Evolutionary conservation across 2,113 vertebrate species (phyloP), one percentile per base, ranked within the genome.

Genomic region (Albula goreensis): DNA sequence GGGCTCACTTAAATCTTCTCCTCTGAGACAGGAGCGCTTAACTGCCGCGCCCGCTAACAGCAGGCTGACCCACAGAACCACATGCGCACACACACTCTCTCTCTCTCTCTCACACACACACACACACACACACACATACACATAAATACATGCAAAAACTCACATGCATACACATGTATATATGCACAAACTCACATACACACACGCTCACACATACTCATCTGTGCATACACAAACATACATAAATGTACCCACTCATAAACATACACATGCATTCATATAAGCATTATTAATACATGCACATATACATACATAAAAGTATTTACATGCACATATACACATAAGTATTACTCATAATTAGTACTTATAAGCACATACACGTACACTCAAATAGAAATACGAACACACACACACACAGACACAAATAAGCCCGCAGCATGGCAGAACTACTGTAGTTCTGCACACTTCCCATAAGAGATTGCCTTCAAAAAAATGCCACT

Each of bases 141-240:
- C 85, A 19, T 77, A 10, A 52, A 31, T 56, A 48, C n/a, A 50
- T n/a, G 10, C 22, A n/a, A 22, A 81, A 3, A 19, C 57, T 19
- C 52, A 41, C 74, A 5, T 48, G 22, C 82, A 50, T 60, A 70
- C 56, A 22, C 41, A 50, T 57, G 22, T 31, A 22, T 41, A 19
- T 41, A 41, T 12, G n/a, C 80, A 56, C 80, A 53, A 8, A 56
- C 81, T 60, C 81, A 82, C 81, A 82, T n/a, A 81, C 19, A 83
- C 70, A 78, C 88, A 83, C 77, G 82, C 48, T 53, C 82, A 77
- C 52, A 89, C n/a, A 25, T 25, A 77, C 74, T 56, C 78, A 25
- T 83, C n/a, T 8, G 83, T 56, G 60, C 79, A 80, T 51, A 50
- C 85, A 57, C 84, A 50, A 51, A 74, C n/a, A 74, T 8, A 74